Evolutionary conservation across 2,888 invertebrate genomes (phyloP).

Genomic region (Microchrysa polita): DNA sequence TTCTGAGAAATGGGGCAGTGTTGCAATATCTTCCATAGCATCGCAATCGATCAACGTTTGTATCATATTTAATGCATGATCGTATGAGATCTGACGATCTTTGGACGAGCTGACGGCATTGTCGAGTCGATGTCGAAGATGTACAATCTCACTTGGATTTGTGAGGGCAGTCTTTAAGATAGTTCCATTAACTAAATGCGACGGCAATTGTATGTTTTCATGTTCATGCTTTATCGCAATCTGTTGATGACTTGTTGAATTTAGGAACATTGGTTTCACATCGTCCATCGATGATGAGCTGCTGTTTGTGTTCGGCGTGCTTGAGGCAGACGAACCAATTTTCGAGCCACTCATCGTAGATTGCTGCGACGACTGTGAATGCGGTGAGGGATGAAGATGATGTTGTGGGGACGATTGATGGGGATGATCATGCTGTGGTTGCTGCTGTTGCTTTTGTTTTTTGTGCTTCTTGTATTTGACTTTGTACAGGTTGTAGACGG

Average conservation of each 20-base stretch:
- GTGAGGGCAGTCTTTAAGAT: conserved; percentile 94
- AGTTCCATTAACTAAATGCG: conserved; percentile 88
- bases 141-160: conserved; percentile 92
- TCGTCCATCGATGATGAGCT: conserved; percentile 38
- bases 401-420: conserved; percentile 59
- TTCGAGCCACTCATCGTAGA: conserved; percentile 56
- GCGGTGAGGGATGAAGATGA: conserved; percentile 55
- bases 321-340: conserved; percentile 32
- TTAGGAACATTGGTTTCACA: conserved; percentile 57
- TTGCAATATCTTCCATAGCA: conserved; percentile 95
- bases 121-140: conserved; percentile 86
- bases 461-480: conserved; percentile 98
- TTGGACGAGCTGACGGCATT: conserved; percentile 88
- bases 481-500: conserved; percentile 98
- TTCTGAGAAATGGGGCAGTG: conserved; percentile 89
- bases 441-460: conserved; percentile 72
- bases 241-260: conserved; percentile 58
- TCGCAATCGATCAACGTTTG: conserved; percentile 95
- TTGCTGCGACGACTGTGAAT: conserved; percentile 56
- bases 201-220: conserved; percentile 65
- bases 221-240: conserved; percentile 59
- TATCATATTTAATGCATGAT: conserved; percentile 88
- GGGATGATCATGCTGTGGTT: conserved; percentile 63
- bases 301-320: conserved; percentile 33
- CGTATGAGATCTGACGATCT: conserved; percentile 83